Evolutionary conservation across 2,113 vertebrate genomes (phyloP).

Genomic region (Pongo abelii): DNA sequence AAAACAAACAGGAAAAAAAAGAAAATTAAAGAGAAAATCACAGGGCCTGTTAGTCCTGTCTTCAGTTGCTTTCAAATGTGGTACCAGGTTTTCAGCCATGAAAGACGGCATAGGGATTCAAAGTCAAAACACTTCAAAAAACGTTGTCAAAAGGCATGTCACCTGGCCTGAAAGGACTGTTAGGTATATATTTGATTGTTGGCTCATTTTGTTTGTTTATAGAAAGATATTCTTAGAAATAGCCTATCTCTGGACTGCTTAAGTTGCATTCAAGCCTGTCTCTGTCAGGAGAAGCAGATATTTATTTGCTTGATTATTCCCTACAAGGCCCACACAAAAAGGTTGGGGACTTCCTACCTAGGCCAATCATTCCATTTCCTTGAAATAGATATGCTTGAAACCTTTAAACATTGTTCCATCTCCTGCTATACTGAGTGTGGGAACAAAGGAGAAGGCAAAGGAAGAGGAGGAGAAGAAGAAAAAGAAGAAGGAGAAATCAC

Average conservation of each 20-base stretch:
- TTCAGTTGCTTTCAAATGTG: background rate
- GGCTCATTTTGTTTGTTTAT: background rate
- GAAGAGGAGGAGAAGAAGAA: background rate
- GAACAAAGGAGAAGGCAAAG: background rate
- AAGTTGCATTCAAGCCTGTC: background rate
- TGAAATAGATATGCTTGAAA: background rate
- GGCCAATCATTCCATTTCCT: background rate
- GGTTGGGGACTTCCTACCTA: background rate
- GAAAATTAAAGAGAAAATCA: slow-evolving; percentile 26
- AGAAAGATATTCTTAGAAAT: background rate
- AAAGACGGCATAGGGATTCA: background rate
- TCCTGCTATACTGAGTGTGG: background rate
- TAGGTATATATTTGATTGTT: background rate
- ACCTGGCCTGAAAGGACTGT: background rate
- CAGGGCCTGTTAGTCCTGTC: background rate
- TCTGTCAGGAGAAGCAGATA: background rate
- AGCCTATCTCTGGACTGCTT: background rate
- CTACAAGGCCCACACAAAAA: background rate
- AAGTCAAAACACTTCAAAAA: background rate
- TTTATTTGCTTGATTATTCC: background rate
- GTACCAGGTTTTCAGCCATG: background rate
- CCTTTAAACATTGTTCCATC: background rate
- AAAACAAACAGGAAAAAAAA: background rate
- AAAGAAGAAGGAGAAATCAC: background rate
- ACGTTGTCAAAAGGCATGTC: background rate